phyloP scores from a whole-genome alignment of 2,113 vertebrate species.

The Anthoscopus minutus region DNA sequence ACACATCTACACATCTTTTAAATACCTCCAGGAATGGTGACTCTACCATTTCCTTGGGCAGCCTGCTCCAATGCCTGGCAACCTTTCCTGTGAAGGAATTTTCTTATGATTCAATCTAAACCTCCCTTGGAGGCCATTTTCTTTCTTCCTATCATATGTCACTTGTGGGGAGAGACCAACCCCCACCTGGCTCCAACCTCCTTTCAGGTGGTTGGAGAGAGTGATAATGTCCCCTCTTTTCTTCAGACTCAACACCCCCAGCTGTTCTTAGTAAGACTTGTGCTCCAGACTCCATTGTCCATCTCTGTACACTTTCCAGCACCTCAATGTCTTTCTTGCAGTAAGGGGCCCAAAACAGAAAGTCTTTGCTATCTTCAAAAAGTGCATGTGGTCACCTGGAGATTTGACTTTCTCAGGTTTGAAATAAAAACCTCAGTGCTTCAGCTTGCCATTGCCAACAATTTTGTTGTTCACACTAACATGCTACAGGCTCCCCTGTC shows the following conservation, averaged over 20 bases:
- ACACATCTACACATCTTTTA: not conserved
- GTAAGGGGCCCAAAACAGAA: not conserved
- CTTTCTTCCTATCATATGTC: not conserved
- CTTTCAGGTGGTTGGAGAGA: not conserved
- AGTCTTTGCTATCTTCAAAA: not conserved
- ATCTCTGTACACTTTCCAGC: not conserved
- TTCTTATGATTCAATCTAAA: not conserved
- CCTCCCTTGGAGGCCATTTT: not conserved
- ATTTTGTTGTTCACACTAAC: not conserved
- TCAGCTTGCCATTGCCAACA: not conserved
- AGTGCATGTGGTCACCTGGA: accelerated
- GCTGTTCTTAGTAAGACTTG: not conserved
- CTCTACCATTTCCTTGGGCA: not conserved
- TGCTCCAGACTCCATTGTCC: not conserved
- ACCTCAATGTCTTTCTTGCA: not conserved
- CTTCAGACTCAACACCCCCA: not conserved
- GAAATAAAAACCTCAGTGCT: not conserved
- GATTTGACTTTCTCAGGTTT: not conserved
- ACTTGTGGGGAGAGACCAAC: not conserved
- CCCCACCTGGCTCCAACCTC: not conserved
- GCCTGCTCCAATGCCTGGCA: not conserved
- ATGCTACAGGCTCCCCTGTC: not conserved
- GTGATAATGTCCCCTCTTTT: not conserved
- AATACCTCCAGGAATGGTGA: not conserved
- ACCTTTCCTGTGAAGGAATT: not conserved